These are phyloP conservation scores for Cyrtonyx montezumae DNA, from an alignment of 2,113 vertebrate genomes.

Conservation along the genomic window DNA sequence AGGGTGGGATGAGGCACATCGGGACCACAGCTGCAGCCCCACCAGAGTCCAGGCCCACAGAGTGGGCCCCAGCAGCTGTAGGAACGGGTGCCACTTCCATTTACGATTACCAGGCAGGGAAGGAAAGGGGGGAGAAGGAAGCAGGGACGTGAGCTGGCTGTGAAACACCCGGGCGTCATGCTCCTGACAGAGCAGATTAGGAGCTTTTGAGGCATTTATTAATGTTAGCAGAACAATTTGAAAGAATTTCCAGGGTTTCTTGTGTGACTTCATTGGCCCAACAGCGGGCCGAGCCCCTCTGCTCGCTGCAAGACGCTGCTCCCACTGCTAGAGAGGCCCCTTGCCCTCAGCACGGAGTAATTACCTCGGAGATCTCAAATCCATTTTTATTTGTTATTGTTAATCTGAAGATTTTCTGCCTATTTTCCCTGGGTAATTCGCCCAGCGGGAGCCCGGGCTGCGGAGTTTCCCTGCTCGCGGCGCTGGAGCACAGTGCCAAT, in stretches of 20 bases:
- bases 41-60: neutral
- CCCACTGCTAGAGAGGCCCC: slow-evolving; percentile 60
- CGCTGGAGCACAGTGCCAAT: neutral
- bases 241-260: slow-evolving; percentile 69
- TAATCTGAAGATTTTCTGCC: slow-evolving; percentile 75
- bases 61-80: neutral
- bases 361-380: slow-evolving; percentile 64
- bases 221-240: slow-evolving; percentile 73
- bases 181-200: slow-evolving; percentile 72
- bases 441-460: slow-evolving; percentile 43
- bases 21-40: neutral
- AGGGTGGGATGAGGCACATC: fast-evolving
- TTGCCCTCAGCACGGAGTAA: slow-evolving; percentile 66
- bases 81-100: slow-evolving; percentile 47
- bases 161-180: slow-evolving; percentile 44
- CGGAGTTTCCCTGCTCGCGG: slow-evolving; percentile 17
- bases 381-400: slow-evolving; percentile 74
- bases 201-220: slow-evolving; percentile 73
- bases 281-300: slow-evolving; percentile 40
- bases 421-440: slow-evolving; percentile 69
- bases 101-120: slow-evolving; percentile 54
- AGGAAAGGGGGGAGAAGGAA: slow-evolving; percentile 5
- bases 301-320: neutral
- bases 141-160: slow-evolving; percentile 66
- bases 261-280: slow-evolving; percentile 56